Base-by-base conservation (phyloP, 2,797 vertebrate genomes). In the Arnoldichthys spilopterus region DNA sequence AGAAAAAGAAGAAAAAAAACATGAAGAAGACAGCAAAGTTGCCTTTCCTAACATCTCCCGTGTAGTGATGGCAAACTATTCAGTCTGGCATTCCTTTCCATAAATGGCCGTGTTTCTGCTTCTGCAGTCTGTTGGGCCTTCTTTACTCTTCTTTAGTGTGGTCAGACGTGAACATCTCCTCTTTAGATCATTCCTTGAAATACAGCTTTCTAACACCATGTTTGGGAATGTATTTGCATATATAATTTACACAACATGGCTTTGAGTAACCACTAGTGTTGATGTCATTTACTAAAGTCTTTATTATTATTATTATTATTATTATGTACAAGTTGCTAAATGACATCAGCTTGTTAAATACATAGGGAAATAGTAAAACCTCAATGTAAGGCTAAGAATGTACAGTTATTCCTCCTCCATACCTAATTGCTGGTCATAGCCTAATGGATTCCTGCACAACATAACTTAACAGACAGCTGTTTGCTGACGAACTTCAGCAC, bases 71-170 rank as follows among this genome's bases (percentile, higher is more conserved):
- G 49, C 16, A 56, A 72, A 76, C 37, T 64, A 72, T 77, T 78
- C 71, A 43, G 30, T 51, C 15, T 22, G 22, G 28, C 80, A 78
- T 85, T 83, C 83, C 80, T 43, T 73, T 68, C 86, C 84, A 77
- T 86, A 87, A 74, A 86, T 77, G 83, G 84, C 62, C 62, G 30
- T 61, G 70, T 76, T 63, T 59, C 28, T 74, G 49, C 63, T 30
- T 77, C 58, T 49, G 58, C 45, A 63, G 28, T 20, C 58, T 74
- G 24, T 43, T 20, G 34, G 34, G 22, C 62, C 34, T 22, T 67
- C 40, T 18, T 26, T 26, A 11, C 53, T 72, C 53, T 26, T 54
- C 58, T 75, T 81, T 75, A 51, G 28, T 71, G 69, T 11, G 49
- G 28, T 58, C 63, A 78, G 74, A 79, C 59, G 30, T 72, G 74